Evolutionary conservation across 2,888 invertebrate species (phyloP).

Genomic region (Embidobia sp.): DNA sequence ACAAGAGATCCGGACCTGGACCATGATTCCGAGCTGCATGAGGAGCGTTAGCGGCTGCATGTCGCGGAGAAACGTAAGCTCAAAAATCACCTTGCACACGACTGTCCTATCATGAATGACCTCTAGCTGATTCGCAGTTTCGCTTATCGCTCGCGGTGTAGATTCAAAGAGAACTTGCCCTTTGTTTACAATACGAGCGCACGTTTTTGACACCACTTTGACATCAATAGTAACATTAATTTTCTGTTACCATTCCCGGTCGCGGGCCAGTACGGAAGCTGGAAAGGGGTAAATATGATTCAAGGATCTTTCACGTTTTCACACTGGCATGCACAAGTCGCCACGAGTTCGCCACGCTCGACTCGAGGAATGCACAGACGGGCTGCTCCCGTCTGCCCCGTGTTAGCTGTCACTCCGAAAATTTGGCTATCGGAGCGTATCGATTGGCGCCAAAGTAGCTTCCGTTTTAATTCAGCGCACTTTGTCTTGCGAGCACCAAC

Average conservation of each 20-base stretch:
- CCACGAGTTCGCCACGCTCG: not conserved
- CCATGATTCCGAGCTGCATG: conserved; percentile 57
- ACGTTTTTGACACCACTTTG: conserved; percentile 24
- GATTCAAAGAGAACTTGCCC: conserved; percentile 4
- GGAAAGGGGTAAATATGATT: conserved; percentile 79
- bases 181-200: conserved; percentile 43
- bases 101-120: conserved; percentile 70
- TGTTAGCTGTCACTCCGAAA: too few species aligned
- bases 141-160: conserved; percentile 59
- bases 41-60: conserved; percentile 78
- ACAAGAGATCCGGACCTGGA: not conserved
- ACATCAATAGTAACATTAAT: conserved; percentile 53
- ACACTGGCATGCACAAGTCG: conserved; percentile 39
- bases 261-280: conserved; percentile 77
- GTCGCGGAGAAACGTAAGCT: conserved; percentile 82
- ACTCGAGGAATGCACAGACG: too few species aligned
- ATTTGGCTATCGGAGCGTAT: too few species aligned
- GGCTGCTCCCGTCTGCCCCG: too few species aligned
- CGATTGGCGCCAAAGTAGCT: too few species aligned
- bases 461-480: too few species aligned
- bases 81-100: conserved; percentile 44
- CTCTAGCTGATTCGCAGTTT: conserved; percentile 69
- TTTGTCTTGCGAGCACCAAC: too few species aligned
- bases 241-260: conserved; percentile 71
- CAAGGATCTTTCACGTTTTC: conserved; percentile 58